These are phyloP conservation scores for Phortica variegata DNA, from an alignment of 1,140 invertebrate species.

Conservation along the genomic window DNA sequence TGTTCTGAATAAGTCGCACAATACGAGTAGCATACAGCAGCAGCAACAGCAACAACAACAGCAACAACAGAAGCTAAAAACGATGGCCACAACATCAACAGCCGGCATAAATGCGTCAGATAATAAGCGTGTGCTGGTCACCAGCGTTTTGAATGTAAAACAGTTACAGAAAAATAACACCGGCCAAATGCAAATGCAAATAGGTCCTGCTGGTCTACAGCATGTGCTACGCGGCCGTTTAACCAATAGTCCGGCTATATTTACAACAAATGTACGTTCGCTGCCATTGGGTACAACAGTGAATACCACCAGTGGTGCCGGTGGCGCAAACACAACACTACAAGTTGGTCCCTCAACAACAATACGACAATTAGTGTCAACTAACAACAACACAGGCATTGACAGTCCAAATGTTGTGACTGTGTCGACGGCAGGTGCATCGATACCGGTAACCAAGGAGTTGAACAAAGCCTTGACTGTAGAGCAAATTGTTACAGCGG, in stretches of 20 bases:
- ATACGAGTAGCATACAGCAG: conserved; percentile 21
- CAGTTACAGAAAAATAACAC: conserved; percentile 52
- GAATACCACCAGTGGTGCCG: conserved; percentile 22
- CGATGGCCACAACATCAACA: conserved; percentile 19
- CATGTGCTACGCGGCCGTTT: conserved; percentile 45
- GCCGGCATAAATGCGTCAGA: conserved; percentile 14
- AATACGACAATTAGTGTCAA: conserved; percentile 34
- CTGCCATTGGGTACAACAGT: conserved; percentile 44
- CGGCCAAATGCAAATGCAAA: conserved; percentile 52
- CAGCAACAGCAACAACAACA: conserved; percentile 29
- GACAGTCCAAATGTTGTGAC: conserved; percentile 9
- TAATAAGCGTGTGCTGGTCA: conserved; percentile 50
- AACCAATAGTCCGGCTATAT: conserved; percentile 42
- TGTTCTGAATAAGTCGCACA: conserved; percentile 40
- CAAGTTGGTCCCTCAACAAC: conserved; percentile 24
- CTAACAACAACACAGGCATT: conserved; percentile 18
- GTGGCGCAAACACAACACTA: conserved; percentile 6
- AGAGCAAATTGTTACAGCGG: conserved; percentile 41
- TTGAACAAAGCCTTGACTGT: conserved; percentile 38
- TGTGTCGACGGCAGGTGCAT: conserved; percentile 9
- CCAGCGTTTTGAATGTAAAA: conserved; percentile 48
- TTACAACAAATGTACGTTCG: conserved; percentile 36
- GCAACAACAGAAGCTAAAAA: conserved; percentile 44
- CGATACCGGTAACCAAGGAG: conserved; percentile 20
- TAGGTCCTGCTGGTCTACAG: conserved; percentile 36